Base-by-base conservation (phyloP, 2,797 vertebrate species). In the Falco novaeseelandiae region DNA sequence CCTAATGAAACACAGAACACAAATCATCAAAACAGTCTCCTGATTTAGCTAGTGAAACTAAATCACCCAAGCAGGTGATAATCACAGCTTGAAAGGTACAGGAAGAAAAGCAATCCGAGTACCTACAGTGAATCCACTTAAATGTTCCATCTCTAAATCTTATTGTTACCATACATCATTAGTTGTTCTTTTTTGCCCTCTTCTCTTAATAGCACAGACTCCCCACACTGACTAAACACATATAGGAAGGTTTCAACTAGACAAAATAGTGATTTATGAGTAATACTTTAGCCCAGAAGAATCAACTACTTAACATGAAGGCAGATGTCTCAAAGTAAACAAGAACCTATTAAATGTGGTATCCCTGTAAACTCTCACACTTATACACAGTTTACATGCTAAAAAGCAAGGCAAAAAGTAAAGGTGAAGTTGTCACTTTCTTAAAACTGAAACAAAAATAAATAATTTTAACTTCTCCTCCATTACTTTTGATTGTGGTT, bases 51-150 rank as follows among this genome's bases (percentile, higher is more conserved):
- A 48, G 44, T 23, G 62, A 84, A 90, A n/a, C 19, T 91, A 59
- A 89, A 93, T 87, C 74, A 72, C 58, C 34, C 79, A 71, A 85
- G 78, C n/a, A 91, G 74, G 74, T 87, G 49, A 91, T 91, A 76
- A 87, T 84, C 62, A 87, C 62, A 89, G 66, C 67, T 89, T 78
- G 79, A 82, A 36, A 79, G 40, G 48, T 87, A 71, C 34, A 76
- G 40, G 62, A 82, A 82, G 52, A 46, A 91, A 67, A 71, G 36
- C 8, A 78, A 84, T 79, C 26, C 19, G 44, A 91, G 26, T 74
- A 78, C 65, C 73, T 59, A 46, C 48, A 66, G 48, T 27, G 78
- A 94, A 89, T 61, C 55, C 32, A 66, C 25, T 71, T 89, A 80
- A 80, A 63, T 19, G 9, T 52, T 93, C 40, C 20, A 73, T 66